Evolutionary conservation across 2,113 vertebrate species (phyloP).

Genomic region (Forbesichthys agassizii): DNA sequence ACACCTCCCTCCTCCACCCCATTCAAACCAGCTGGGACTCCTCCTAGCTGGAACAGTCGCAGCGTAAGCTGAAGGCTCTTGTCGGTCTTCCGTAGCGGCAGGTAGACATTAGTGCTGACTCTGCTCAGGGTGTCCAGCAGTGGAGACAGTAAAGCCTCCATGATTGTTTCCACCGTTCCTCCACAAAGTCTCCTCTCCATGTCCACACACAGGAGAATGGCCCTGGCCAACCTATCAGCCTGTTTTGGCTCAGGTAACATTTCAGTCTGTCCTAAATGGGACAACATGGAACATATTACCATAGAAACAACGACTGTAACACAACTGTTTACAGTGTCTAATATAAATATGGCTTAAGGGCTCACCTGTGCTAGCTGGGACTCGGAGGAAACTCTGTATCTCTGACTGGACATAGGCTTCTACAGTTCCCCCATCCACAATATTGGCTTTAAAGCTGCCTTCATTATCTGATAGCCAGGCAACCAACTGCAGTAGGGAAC

Average conservation of each 20-base stretch:
- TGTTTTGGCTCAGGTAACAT: slow-evolving; percentile 82
- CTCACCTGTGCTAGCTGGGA: slow-evolving; percentile 72
- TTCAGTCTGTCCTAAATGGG: slow-evolving; percentile 70
- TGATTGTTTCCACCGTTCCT: slow-evolving; percentile 51
- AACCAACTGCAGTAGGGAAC: slow-evolving; percentile 76
- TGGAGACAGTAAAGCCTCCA: slow-evolving; percentile 83
- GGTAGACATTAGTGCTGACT: slow-evolving; percentile 87
- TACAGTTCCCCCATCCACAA: slow-evolving; percentile 22
- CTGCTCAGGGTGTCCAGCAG: slow-evolving; percentile 86
- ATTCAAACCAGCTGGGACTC: slow-evolving; percentile 5
- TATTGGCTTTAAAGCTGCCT: slow-evolving; percentile 66
- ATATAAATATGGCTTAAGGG: neutral
- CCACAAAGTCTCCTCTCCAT: slow-evolving; percentile 49
- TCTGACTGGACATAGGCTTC: slow-evolving; percentile 60
- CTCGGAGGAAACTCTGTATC: slow-evolving; percentile 76
- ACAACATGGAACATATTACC: too few relatives aligned
- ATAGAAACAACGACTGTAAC: too few relatives aligned
- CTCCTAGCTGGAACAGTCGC: slow-evolving; percentile 77
- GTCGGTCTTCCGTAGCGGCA: slow-evolving; percentile 86
- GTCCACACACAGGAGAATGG: slow-evolving; percentile 83
- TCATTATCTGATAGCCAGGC: slow-evolving; percentile 84
- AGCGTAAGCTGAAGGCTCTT: slow-evolving; percentile 89
- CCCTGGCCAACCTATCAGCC: slow-evolving; percentile 82
- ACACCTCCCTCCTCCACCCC: slow-evolving; percentile 41
- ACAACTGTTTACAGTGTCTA: too few relatives aligned